These are phyloP conservation scores for Pampus argenteus DNA, from an alignment of 2,797 vertebrate species.

Conservation along the genomic window DNA sequence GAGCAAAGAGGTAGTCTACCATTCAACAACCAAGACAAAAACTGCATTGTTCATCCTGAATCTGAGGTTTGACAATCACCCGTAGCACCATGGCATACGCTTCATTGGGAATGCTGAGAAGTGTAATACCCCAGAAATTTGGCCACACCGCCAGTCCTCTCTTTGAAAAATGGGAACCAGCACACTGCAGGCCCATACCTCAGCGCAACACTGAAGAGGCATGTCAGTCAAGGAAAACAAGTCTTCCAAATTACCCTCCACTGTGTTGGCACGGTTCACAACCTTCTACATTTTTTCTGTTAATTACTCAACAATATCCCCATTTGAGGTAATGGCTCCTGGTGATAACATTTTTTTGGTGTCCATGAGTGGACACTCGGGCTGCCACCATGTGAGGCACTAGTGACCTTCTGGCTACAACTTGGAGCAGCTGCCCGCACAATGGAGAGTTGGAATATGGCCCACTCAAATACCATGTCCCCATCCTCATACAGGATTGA, in stretches of 20 bases:
- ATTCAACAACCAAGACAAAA: background rate
- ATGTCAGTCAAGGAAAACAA: background rate
- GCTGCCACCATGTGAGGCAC: conserved; percentile 23
- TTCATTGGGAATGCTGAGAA: background rate
- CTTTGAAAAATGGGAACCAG: no score
- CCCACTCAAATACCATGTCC: conserved; percentile 14
- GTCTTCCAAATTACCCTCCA: conserved; percentile 3
- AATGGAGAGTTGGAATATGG: background rate
- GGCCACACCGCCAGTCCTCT: background rate
- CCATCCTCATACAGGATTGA: background rate
- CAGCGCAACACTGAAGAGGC: no score
- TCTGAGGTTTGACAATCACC: background rate
- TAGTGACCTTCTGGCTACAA: conserved; percentile 8
- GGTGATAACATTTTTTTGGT: conserved; percentile 23
- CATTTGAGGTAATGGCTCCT: background rate
- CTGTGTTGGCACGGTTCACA: conserved; percentile 20
- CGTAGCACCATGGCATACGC: background rate
- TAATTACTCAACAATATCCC: conserved; percentile 6
- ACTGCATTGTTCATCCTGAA: no score
- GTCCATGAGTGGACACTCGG: background rate
- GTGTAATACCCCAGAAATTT: background rate
- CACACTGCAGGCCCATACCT: background rate
- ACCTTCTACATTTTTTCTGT: conserved; percentile 3
- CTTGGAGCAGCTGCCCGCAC: conserved; percentile 3
- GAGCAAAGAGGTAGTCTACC: background rate